A percentile compares a stretch with the other conserved stretches of the same genome.
Conservation (phyloP, 2,888 invertebrate genomes). For the Sericinus montela region DNA sequence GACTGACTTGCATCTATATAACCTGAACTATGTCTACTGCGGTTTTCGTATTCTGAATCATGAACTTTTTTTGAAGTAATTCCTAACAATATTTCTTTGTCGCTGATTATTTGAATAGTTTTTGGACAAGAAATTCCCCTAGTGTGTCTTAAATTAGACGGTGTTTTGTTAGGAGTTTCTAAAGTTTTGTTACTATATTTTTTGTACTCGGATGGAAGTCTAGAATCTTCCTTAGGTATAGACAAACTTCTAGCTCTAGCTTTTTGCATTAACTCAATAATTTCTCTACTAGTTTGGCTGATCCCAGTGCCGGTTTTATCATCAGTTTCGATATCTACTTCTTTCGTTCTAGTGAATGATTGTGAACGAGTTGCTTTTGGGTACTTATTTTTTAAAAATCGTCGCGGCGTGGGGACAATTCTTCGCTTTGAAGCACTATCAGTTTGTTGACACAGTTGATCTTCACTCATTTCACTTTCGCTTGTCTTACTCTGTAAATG, state of each 20-base stretch:
- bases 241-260: constrained; percentile 71
- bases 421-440: constrained; percentile 51
- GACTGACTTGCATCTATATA: constrained; percentile 75
- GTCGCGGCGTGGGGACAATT: constrained; percentile 60
- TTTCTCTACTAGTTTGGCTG: constrained; percentile 70
- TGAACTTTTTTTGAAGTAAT: constrained; percentile 59
- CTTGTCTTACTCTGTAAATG: constrained; percentile 77
- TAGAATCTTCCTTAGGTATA: constrained; percentile 72
- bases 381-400: constrained; percentile 64
- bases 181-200: constrained; percentile 58
- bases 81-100: constrained; percentile 74
- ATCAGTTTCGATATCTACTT: constrained; percentile 45
- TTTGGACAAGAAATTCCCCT: constrained; percentile 74
- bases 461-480: constrained; percentile 80
- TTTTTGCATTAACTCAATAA: constrained; percentile 71
- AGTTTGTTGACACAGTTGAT: constrained; percentile 53
- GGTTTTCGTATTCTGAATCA: constrained; percentile 49
- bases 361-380: constrained; percentile 76
- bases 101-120: constrained; percentile 73
- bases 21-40: constrained; percentile 63
- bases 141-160: constrained; percentile 49
- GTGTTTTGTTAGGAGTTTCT: constrained; percentile 75
- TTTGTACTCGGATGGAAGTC: constrained; percentile 54
- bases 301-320: constrained; percentile 63
- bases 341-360: constrained; percentile 65